phyloP scores from a whole-genome alignment of 2,113 vertebrate genomes.

The Gambusia affinis region DNA sequence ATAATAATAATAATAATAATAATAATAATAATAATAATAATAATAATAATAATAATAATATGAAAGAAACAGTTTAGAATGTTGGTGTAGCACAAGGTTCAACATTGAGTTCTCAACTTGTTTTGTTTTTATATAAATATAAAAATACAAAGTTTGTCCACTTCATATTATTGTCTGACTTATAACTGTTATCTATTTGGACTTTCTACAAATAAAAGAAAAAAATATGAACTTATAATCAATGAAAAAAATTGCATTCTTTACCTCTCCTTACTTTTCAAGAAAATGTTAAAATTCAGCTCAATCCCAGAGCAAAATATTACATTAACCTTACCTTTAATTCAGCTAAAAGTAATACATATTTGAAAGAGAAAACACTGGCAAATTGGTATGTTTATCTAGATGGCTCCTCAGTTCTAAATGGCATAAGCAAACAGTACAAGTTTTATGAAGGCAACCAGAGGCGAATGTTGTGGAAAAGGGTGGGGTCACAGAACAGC shows the following conservation, averaged over 20 bases:
- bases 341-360: neutral
- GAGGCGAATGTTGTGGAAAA: conserved; percentile 24
- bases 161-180: neutral
- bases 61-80: too few relatives aligned
- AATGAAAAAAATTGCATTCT: too few relatives aligned
- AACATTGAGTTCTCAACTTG: neutral
- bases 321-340: too few relatives aligned
- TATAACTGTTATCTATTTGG: neutral
- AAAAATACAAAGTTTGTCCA: neutral
- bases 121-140: neutral
- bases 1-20: too few relatives aligned
- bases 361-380: neutral
- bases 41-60: too few relatives aligned
- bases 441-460: conserved; percentile 34
- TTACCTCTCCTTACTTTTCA: too few relatives aligned
- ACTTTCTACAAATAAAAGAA: too few relatives aligned
- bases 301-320: too few relatives aligned
- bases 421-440: conserved; percentile 8
- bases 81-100: too few relatives aligned
- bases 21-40: too few relatives aligned
- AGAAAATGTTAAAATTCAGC: too few relatives aligned
- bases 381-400: neutral
- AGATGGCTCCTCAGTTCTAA: neutral
- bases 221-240: too few relatives aligned
- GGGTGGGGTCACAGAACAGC: conserved; percentile 45